These are phyloP conservation scores for Troides helena DNA, from an alignment of 2,888 invertebrate genomes.

Conservation along the genomic window DNA sequence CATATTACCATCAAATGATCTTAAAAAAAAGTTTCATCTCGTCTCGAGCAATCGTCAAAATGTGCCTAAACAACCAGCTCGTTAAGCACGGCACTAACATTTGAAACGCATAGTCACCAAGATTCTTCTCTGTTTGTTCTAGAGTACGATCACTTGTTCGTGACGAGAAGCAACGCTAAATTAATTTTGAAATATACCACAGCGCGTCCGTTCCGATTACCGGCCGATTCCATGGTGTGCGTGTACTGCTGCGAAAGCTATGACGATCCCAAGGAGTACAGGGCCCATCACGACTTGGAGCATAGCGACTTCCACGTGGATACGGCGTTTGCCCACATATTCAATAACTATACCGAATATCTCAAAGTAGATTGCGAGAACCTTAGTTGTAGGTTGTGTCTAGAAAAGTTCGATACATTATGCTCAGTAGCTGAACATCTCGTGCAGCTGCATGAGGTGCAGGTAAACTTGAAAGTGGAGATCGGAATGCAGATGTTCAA, in stretches of 20 bases:
- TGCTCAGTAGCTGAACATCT: slow-evolving; percentile 47
- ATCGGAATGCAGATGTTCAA: slow-evolving; percentile 57
- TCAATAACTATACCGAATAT: slow-evolving; percentile 39
- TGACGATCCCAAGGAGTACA: slow-evolving; percentile 48
- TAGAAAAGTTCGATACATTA: slow-evolving; percentile 40
- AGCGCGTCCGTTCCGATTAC: slow-evolving; percentile 62
- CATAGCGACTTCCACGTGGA: slow-evolving; percentile 49
- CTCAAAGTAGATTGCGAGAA: slow-evolving; percentile 57
- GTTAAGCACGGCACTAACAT: no score
- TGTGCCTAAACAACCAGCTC: no score
- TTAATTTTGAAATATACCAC: slow-evolving; percentile 58
- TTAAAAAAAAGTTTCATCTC: no score
- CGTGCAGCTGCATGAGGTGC: slow-evolving; percentile 41
- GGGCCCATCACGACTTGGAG: slow-evolving; percentile 52
- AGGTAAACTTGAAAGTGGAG: slow-evolving; percentile 45
- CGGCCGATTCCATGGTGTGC: slow-evolving; percentile 56
- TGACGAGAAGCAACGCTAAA: slow-evolving; percentile 62
- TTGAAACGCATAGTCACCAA: slow-evolving; percentile 36
- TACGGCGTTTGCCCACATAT: slow-evolving; percentile 48
- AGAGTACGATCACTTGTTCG: slow-evolving; percentile 57
- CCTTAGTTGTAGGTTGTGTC: slow-evolving; percentile 53
- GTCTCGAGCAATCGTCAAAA: no score
- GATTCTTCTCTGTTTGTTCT: slow-evolving; percentile 63
- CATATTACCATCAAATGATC: no score
- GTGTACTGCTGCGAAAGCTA: slow-evolving; percentile 58